Evolutionary conservation across 2,113 vertebrate genomes (phyloP).

Genomic region (Entelurus aequoreus): DNA sequence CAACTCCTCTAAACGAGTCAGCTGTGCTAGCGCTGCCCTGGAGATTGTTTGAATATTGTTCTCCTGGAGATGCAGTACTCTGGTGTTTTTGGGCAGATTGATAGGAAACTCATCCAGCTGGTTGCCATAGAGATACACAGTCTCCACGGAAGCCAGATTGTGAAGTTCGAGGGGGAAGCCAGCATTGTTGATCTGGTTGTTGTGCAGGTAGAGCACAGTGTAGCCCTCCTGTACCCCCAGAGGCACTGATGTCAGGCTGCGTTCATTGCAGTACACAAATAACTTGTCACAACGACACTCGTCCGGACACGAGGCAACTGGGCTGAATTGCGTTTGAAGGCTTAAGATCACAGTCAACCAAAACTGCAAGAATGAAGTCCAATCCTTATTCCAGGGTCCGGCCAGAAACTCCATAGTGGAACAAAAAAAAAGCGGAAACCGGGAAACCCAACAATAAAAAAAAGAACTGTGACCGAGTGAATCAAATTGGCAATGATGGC

Average conservation of each 20-base stretch:
- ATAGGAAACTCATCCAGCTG: slow-evolving; percentile 95
- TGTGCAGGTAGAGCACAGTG: slow-evolving; percentile 94
- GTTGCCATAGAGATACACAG: slow-evolving; percentile 93
- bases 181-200: slow-evolving; percentile 99
- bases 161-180: slow-evolving; percentile 94
- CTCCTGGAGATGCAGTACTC: slow-evolving; percentile 91
- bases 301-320: slow-evolving; percentile 79
- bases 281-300: slow-evolving; percentile 93
- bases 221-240: slow-evolving; percentile 93
- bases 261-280: slow-evolving; percentile 97
- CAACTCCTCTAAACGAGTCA: slow-evolving; percentile 87
- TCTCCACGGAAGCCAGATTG: slow-evolving; percentile 87
- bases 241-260: slow-evolving; percentile 98
- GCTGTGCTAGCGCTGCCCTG: slow-evolving; percentile 87
- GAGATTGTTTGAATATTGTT: slow-evolving; percentile 99
- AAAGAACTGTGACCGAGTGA: slow-evolving; percentile 41
- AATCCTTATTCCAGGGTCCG: slow-evolving; percentile 80
- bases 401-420: slow-evolving; percentile 87
- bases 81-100: slow-evolving; percentile 93
- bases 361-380: slow-evolving; percentile 82
- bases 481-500: slow-evolving; percentile 54
- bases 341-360: slow-evolving; percentile 87
- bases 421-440: slow-evolving; percentile 47
- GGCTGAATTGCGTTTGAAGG: slow-evolving; percentile 81
- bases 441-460: slow-evolving; percentile 44